These are phyloP conservation scores for Clinocottus analis DNA, from an alignment of 2,113 vertebrate genomes.

Conservation along the genomic window DNA sequence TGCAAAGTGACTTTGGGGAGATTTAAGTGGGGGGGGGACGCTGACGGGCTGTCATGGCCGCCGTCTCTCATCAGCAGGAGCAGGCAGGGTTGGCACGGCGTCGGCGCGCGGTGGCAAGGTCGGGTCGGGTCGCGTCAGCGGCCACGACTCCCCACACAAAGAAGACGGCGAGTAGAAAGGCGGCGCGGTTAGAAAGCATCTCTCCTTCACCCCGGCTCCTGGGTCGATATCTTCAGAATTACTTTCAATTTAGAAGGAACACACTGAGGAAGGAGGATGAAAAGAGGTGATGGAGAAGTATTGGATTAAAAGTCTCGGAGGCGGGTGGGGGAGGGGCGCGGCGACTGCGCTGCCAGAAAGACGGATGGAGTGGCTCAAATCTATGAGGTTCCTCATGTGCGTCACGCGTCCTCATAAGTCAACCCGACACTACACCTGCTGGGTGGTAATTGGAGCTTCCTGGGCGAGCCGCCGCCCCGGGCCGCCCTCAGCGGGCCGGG, in stretches of 20 bases:
- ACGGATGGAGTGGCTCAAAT: constrained; percentile 35
- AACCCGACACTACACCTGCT: constrained; percentile 65
- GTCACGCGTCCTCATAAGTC: constrained; percentile 64
- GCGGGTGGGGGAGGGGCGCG: background rate
- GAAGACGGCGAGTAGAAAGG: constrained; percentile 53
- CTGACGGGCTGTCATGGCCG: constrained; percentile 73
- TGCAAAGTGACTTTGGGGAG: constrained; percentile 75
- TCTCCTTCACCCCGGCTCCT: constrained; percentile 28
- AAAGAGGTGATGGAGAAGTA: constrained; percentile 41
- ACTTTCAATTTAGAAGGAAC: constrained; percentile 48
- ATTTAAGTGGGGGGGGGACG: constrained; percentile 46
- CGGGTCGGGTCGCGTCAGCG: constrained; percentile 77
- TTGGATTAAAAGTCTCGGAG: constrained; percentile 36
- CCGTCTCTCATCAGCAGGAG: constrained; percentile 71
- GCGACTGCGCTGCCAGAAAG: constrained; percentile 27
- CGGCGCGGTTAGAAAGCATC: constrained; percentile 6
- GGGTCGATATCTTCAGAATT: constrained; percentile 51
- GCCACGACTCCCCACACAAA: constrained; percentile 53
- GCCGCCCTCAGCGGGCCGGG: constrained; percentile 61
- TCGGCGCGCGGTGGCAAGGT: constrained; percentile 75
- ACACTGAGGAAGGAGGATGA: constrained; percentile 29
- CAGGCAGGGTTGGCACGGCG: constrained; percentile 65
- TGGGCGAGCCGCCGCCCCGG: constrained; percentile 72
- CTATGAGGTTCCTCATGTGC: constrained; percentile 55
- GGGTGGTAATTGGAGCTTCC: constrained; percentile 78